Evolutionary conservation across 2,113 vertebrate genomes (phyloP), one percentile per base, ranked within the genome.

Genomic region (Hylia prasina): DNA sequence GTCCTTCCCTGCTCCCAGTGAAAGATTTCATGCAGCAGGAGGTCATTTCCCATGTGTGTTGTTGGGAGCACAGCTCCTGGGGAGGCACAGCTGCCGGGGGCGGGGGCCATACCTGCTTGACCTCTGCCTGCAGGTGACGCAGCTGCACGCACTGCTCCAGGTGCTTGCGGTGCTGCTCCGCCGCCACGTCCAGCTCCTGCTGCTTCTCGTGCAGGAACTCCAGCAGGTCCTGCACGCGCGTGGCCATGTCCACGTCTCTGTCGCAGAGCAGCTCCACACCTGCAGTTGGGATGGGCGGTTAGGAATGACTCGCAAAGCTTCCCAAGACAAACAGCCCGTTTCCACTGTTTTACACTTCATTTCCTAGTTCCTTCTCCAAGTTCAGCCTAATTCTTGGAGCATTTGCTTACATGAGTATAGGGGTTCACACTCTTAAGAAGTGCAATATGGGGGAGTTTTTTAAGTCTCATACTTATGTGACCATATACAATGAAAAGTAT

Each of bases 121-220:
- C 99, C 93, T 99, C 99, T 0, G 99, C 99, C 98, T 99, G 99
- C 93, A 99, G 98, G 95, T 99, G 99, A 19, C 99, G 99, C 40
- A 99, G 98, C 90, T 99, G 99, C 66, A 99, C 99, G 6, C 99
- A 99, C 95, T 99, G 99, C 96, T 99, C 99, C 97, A 99, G 94
- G 97, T 99, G 99, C 54, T 99, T 98, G 89, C 99, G 98, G 82
- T 99, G 99, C 97, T 99, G 99, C 94, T 99, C 99, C 0, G 99
- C 99, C 0, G 98, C 99, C 16, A 99, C 15, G 15, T 99, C 99
- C 97, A 99, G 97, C 93, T 99, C 99, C 94, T 99, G 99, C 94
- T 99, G 99, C 95, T 99, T 99, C 95, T 99, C 99, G 4, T 99
- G 99, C 40, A 99, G 99, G 81, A 99, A 99, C 95, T 99, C 99